A percentile compares a stretch with the other conserved stretches of the same genome.
These are phyloP conservation scores for Hypena proboscidalis DNA, from an alignment of 2,888 invertebrate genomes.

Conservation along the genomic window DNA sequence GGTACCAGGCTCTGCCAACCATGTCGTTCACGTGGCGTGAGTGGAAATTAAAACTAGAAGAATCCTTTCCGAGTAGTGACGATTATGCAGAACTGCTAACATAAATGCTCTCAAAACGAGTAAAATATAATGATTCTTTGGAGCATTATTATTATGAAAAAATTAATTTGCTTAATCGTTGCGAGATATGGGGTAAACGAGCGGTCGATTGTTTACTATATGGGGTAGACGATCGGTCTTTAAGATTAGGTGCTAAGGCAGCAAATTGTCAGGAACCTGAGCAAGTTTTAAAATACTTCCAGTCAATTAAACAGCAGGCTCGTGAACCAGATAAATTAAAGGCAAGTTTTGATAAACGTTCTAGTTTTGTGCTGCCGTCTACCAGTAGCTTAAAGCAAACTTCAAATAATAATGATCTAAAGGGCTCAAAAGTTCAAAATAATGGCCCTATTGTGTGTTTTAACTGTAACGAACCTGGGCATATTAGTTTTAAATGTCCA, in stretches of 20 bases:
- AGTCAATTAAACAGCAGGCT: too few relatives aligned
- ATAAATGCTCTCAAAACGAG: constrained; percentile 21
- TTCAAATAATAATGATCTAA: too few relatives aligned
- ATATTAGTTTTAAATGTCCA: constrained; percentile 9
- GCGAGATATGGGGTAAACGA: constrained; percentile 17
- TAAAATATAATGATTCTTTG: constrained; percentile 18
- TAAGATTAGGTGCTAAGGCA: too few relatives aligned
- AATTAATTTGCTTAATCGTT: constrained; percentile 21
- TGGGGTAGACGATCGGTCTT: too few relatives aligned
- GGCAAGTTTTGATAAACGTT: too few relatives aligned
- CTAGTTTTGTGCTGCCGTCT: background rate
- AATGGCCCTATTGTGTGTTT: background rate
- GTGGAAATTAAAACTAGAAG: constrained; percentile 18
- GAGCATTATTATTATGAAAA: constrained; percentile 29
- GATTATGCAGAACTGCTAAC: too few relatives aligned
- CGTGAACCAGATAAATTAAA: too few relatives aligned
- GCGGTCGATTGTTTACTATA: too few relatives aligned
- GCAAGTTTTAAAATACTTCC: too few relatives aligned
- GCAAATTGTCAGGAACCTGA: too few relatives aligned
- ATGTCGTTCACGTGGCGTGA: constrained; percentile 21
- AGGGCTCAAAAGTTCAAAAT: background rate
- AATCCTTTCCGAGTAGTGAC: too few relatives aligned
- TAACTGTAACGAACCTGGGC: too few relatives aligned
- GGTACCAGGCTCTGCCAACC: constrained; percentile 20
- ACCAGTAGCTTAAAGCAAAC: background rate